These are phyloP conservation scores for Riparia riparia DNA, from an alignment of 2,113 vertebrate genomes.

Conservation along the genomic window DNA sequence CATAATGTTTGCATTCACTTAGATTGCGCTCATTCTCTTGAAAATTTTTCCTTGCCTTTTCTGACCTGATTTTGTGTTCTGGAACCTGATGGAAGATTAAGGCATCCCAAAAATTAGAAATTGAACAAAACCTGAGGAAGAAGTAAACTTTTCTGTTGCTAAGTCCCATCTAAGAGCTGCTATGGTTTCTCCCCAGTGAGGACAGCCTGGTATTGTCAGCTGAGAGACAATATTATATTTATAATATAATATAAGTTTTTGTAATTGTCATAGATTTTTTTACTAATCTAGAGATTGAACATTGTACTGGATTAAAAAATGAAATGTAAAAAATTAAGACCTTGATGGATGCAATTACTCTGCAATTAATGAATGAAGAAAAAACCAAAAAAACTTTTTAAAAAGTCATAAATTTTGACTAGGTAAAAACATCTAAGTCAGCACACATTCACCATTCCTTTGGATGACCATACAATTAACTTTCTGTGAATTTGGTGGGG, in stretches of 20 bases:
- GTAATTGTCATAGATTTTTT: neutral
- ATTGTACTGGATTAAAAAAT: neutral
- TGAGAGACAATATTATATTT: neutral
- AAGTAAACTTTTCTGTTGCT: neutral
- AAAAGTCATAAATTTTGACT: neutral
- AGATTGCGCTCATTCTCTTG: neutral
- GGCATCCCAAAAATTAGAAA: neutral
- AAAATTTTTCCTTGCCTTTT: neutral
- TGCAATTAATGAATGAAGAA: neutral
- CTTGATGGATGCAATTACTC: neutral
- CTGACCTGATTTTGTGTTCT: neutral
- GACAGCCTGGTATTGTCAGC: neutral
- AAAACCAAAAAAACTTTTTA: neutral
- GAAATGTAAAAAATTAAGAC: neutral
- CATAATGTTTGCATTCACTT: neutral
- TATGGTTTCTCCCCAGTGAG: neutral
- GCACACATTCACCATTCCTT: neutral
- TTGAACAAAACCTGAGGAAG: neutral
- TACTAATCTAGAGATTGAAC: neutral
- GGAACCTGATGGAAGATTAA: neutral
- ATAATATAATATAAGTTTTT: neutral
- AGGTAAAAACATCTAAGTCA: neutral
- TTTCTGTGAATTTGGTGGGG: neutral
- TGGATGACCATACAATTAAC: neutral
- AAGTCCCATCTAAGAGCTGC: neutral